Conservation (phyloP, 2,113 vertebrate genomes). For the Neotoma lepida region DNA sequence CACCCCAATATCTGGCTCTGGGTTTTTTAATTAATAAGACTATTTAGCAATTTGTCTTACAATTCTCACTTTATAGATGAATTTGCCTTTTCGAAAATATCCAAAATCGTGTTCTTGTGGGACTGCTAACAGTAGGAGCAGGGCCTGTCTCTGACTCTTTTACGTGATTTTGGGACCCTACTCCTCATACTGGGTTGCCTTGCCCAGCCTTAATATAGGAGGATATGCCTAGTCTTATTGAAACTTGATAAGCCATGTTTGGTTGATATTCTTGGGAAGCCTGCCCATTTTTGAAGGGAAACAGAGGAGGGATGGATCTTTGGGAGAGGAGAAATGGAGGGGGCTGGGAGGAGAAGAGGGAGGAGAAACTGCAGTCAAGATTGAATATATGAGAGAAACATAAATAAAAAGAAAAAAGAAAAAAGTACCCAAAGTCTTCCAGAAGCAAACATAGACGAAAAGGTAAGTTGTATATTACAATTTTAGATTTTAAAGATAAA, state of each 20-base stretch:
- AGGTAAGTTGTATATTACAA: not conserved
- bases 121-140: not conserved
- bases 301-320: not conserved
- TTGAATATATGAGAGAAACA: not conserved
- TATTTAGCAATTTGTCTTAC: no score
- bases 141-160: not conserved
- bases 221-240: not conserved
- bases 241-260: not conserved
- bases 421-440: not conserved
- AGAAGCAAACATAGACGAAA: slow-evolving; percentile 13
- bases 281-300: not conserved
- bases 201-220: not conserved
- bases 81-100: slow-evolving; percentile 24
- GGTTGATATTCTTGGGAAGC: not conserved
- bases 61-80: slow-evolving; percentile 1
- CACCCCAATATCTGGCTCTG: no score
- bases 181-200: not conserved
- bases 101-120: not conserved
- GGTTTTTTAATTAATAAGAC: no score
- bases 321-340: not conserved
- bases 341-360: not conserved
- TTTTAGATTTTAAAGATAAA: slow-evolving; percentile 40
- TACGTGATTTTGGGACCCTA: not conserved
- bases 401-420: not conserved
- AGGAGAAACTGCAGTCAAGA: not conserved